These are phyloP conservation scores for Tragulus kanchil DNA, from an alignment of 2,113 vertebrate genomes.

Conservation along the genomic window DNA sequence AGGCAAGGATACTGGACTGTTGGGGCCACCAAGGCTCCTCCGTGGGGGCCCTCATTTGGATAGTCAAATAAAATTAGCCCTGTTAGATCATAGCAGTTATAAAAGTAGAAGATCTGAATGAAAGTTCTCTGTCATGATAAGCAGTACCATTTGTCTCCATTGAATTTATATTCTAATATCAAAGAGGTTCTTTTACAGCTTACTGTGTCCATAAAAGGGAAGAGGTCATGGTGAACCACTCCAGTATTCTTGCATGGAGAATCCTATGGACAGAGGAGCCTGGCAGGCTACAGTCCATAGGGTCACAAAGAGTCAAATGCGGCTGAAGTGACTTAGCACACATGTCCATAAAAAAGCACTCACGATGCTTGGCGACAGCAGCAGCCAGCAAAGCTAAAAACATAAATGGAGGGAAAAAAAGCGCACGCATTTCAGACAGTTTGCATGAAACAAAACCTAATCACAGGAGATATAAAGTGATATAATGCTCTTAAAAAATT, in stretches of 20 bases:
- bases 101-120: constrained; percentile 63
- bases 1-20: not conserved
- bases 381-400: constrained; percentile 28
- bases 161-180: constrained; percentile 73
- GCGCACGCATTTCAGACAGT: constrained; percentile 31
- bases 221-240: not conserved
- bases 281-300: not conserved
- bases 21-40: too few relatives aligned
- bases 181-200: constrained; percentile 64
- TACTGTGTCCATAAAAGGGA: constrained; percentile 47
- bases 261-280: not conserved
- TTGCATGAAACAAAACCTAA: constrained; percentile 64
- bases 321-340: not conserved
- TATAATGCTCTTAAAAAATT: constrained; percentile 40
- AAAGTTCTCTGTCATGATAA: constrained; percentile 61
- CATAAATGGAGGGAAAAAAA: not conserved
- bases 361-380: constrained; percentile 53
- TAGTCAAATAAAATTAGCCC: constrained; percentile 68
- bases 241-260: not conserved
- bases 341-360: constrained; percentile 61
- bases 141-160: constrained; percentile 57
- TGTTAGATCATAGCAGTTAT: constrained; percentile 74
- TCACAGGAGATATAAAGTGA: constrained; percentile 50
- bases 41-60: too few relatives aligned
- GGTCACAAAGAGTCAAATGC: not conserved